Base-by-base conservation (phyloP, 2,113 vertebrate species). In the Menura novaehollandiae region DNA sequence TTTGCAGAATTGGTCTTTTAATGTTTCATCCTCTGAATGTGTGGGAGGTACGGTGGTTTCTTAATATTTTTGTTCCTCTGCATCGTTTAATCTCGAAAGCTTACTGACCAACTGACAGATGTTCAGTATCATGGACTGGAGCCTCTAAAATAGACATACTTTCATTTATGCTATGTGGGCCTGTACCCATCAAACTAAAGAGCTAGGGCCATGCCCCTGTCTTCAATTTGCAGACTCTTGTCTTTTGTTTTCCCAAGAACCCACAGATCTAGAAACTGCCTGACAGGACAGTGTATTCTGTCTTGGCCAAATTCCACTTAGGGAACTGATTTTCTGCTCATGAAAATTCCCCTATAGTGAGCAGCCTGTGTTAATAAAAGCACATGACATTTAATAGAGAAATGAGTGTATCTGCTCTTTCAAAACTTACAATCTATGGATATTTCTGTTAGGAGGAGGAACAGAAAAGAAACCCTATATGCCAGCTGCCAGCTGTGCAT, bases 61-160 rank as follows among this genome's bases (percentile, higher is more conserved):
- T 96, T 95, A 80, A 67, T 91, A 41, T 67, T 90, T 96, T 86
- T 93, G 75, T 86, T 96, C 55, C 64, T 90, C 63, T 90, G 55
- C 11, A 26, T 90, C 1, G 3, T 95, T 71, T 90, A 9, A 53
- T 85, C 79, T 92, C 76, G 77, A 52, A 89, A 77, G 35, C 43
- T 91, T 88, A 44, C 63, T 44, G 81, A 82, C 49, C 89, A 90
- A 69, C 63, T 71, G 89, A 66, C 71, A 74, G 51, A 47, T 47
- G 71, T 85, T 81, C 49, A 30, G 49, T 83, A 13, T 51, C 6
- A 12, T 2, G 13, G 86, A 73, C 80, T 63, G 51, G 13, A 92
- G 44, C 43, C 23, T 85, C 83, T 66, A 62, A 64, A 81, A 33
- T 7, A 92, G 16, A 12, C 44, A 15, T 7, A 21, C 4, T 26